These are phyloP conservation scores for Amblyopsis hoosieri DNA, from an alignment of 2,797 vertebrate genomes.

Conservation along the genomic window DNA sequence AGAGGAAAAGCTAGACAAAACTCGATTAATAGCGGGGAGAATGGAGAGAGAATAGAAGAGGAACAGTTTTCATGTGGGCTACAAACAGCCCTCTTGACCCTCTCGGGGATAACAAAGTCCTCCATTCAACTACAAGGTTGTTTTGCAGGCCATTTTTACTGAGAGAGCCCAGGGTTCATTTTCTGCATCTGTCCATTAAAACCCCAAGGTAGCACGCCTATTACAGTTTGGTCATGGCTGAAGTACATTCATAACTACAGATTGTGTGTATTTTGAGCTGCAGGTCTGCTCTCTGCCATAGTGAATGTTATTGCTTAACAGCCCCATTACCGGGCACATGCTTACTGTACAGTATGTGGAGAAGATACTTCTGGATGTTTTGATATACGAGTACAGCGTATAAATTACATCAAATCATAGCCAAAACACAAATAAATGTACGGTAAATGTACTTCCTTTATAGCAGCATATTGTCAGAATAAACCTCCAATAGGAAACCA, in stretches of 20 bases:
- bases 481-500: no score
- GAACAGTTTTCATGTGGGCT: conserved; percentile 26
- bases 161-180: conserved; percentile 42
- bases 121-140: conserved; percentile 55
- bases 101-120: conserved; percentile 36
- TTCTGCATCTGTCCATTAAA: conserved; percentile 39
- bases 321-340: no score
- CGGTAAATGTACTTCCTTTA: no score
- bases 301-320: no score
- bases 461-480: no score
- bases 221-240: conserved; percentile 43
- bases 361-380: no score
- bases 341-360: no score
- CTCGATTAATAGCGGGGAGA: conserved; percentile 7
- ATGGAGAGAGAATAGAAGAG: conserved; percentile 1
- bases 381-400: no score
- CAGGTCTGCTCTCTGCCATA: no score
- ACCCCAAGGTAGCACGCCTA: conserved; percentile 40
- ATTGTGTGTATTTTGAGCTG: conserved; percentile 39
- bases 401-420: no score
- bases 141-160: conserved; percentile 23
- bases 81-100: conserved; percentile 53
- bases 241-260: conserved; percentile 33
- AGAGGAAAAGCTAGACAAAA: conserved; percentile 10
- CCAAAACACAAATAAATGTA: no score